Evolutionary conservation across 2,888 invertebrate species (phyloP), one percentile per base, ranked within the genome.

Genomic region (Agriopis aurantiaria): DNA sequence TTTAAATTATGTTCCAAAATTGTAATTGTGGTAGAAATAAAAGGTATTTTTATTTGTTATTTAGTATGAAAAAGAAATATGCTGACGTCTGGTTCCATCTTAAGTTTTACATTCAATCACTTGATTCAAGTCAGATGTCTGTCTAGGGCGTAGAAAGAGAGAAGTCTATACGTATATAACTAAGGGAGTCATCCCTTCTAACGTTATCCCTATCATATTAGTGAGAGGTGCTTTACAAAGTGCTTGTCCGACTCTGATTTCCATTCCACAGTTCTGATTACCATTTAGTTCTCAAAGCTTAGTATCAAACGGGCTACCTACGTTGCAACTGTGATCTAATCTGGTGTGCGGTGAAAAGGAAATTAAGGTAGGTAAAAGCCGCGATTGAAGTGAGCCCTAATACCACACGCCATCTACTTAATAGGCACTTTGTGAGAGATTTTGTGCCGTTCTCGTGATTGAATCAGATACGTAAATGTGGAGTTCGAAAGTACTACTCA

Each of bases 331-430:
- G 58, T 46, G 55, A 62, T 58, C 17, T 61, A 57, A 61, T 65
- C 61, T 62, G 59, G 55, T 40, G 43, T 55, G 62, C 48, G 70
- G 69, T 69, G 17, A 46, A 62, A 66, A 70, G 70, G 66, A 70
- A 70, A 70, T 70, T 62, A 63, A 66, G 62, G 70, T 58, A 53
- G 66, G 66, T 70, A 58, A 48, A 61, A 57, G 53, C 58, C 53
- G 66, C 66, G 66, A 66, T 58, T 70, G 66, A 59, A 70, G 62
- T 23, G 57, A 63, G 33, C 66, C 66, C 65, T 66, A 70, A 66
- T 65, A 70, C 65, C 65, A 70, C 70, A 70, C 62, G 58, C 70
- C 70, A 66, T 70, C 70, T 63, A 69, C 65, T 58, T 65, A 57
- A 70, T 70, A 63, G 66, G 65, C 70, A 66, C 65, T 66, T 69